These are phyloP conservation scores for Orthonevra nobilis DNA, from an alignment of 2,888 invertebrate genomes.

Conservation along the genomic window DNA sequence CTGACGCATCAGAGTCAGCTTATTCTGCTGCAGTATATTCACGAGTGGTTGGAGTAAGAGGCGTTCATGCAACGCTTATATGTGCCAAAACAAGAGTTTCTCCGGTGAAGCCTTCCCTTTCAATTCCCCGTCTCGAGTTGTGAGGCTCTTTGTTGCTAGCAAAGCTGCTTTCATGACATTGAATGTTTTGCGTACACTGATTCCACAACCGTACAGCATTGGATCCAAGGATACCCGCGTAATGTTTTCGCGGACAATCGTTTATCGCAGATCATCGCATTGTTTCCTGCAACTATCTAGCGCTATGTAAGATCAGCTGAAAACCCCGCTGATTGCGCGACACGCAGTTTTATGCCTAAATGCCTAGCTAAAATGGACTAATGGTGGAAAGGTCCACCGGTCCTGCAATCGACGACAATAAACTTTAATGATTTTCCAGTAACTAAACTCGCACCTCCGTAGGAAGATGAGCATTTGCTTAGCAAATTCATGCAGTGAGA, in stretches of 20 bases:
- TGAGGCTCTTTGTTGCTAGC: slow-evolving; percentile 26
- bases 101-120: slow-evolving; percentile 1
- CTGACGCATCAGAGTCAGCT: slow-evolving; percentile 33
- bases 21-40: slow-evolving; percentile 33
- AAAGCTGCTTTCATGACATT: slow-evolving; percentile 3
- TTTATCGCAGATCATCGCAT: slow-evolving; percentile 17
- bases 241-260: slow-evolving; percentile 45
- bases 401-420: neutral
- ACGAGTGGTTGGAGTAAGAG: neutral
- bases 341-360: slow-evolving; percentile 15
- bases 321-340: slow-evolving; percentile 56
- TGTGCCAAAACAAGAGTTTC: slow-evolving; percentile 35
- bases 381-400: slow-evolving; percentile 39
- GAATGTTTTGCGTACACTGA: slow-evolving; percentile 32
- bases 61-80: slow-evolving; percentile 4
- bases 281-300: slow-evolving; percentile 27
- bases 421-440: neutral
- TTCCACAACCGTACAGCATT: slow-evolving; percentile 22
- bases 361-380: neutral
- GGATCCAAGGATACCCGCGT: slow-evolving; percentile 46
- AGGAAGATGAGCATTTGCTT: slow-evolving; percentile 27
- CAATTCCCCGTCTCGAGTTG: slow-evolving; percentile 28
- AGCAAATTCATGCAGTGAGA: neutral
- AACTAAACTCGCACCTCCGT: neutral
- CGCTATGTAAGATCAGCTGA: slow-evolving; percentile 34